Conservation (phyloP, 2,113 vertebrate species). For the Mobula birostris region DNA sequence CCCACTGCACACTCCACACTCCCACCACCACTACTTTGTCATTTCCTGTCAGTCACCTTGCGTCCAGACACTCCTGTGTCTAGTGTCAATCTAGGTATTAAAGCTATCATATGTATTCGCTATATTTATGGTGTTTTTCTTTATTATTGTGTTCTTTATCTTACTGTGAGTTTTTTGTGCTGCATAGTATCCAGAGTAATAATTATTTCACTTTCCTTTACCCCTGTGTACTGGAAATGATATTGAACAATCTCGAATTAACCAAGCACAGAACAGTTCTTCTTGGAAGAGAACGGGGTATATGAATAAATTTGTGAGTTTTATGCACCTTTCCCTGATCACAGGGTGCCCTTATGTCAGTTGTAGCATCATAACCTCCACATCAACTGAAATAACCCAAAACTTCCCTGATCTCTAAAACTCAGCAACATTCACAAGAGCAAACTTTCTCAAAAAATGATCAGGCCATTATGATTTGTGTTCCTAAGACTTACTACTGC, state of each 20-base stretch:
- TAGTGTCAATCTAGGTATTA: too few species aligned
- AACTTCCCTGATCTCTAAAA: neutral
- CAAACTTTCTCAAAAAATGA: neutral
- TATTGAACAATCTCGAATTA: neutral
- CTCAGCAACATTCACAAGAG: neutral
- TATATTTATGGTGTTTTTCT: too few species aligned
- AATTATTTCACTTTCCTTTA: too few species aligned
- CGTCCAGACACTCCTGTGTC: too few species aligned
- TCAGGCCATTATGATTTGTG: neutral
- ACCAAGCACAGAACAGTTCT: neutral
- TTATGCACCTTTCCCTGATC: neutral
- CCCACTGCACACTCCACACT: too few species aligned
- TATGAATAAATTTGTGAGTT: neutral
- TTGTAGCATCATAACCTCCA: neutral
- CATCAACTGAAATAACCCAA: neutral
- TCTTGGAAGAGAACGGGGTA: neutral
- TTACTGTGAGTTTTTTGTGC: too few species aligned
- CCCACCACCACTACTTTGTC: too few species aligned
- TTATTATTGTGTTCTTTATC: too few species aligned
- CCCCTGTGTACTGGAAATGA: too few species aligned
- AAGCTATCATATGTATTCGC: too few species aligned
- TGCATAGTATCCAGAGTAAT: too few species aligned
- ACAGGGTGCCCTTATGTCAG: neutral
- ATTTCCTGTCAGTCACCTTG: too few species aligned
- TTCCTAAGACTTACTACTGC: neutral